Evolutionary conservation across 2,797 vertebrate species (phyloP), one percentile per base, ranked within the genome.

Genomic region (Rhincodon typus): DNA sequence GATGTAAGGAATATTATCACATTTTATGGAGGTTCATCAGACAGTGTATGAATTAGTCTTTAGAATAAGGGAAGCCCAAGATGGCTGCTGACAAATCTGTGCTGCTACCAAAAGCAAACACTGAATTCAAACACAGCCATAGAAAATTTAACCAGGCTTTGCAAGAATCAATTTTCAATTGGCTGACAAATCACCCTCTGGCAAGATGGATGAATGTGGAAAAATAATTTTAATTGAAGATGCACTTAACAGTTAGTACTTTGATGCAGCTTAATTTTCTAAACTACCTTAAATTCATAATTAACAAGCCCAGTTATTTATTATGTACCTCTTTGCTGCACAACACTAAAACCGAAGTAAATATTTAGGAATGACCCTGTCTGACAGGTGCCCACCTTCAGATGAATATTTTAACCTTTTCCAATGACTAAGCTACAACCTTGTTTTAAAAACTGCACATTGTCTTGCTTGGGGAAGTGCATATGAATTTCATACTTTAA

Each of bases 191-290:
- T 46, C 69, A 74, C 27, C 69, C 17, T 50, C 70, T 34, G 62
- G 70, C 70, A 95, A 95, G 72, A 95, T 95, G 57, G 74, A 74
- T 77, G 70, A 77, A 46, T n/a, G 15, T 50, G 15, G 27, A 70
- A 94, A 94, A 77, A 95, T 57, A n/a, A 95, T 95, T 95, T 95
- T 57, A 95, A 74, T 95, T 95, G 30, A 77, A 77, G 38, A 50
- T 95, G 50, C 70, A 77, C 94, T 74, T 74, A 50, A 94, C 27
- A 30, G 70, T 95, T 50, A 74, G 94, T 23, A 77, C 34, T 53
- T 77, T 50, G 94, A 95, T n/a, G 69, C 72, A 95, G 30, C 50
- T 21, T 21, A 19, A 72, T 77, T 50, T 53, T 53, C 30, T 57
- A 70, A 72, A 77, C 17, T 77, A 5, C 25, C 53, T 57, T 95